Evolutionary conservation across 2,797 vertebrate genomes (phyloP).

Genomic region (Eospalax fontanierii): DNA sequence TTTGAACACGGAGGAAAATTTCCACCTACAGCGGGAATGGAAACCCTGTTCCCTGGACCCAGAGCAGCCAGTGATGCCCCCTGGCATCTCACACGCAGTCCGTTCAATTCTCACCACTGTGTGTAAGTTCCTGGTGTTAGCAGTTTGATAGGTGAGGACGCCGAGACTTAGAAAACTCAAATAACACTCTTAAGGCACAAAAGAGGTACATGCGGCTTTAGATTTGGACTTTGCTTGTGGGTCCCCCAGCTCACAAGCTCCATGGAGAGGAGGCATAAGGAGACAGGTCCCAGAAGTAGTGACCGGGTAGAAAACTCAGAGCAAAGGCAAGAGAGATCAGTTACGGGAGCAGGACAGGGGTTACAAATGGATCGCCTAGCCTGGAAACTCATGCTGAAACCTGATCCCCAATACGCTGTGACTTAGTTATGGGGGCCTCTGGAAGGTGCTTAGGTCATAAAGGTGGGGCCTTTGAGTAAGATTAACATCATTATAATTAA

Average conservation of each 20-base stretch:
- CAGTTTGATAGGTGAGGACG: neutral
- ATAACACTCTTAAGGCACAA: neutral
- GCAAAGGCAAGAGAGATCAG: no score
- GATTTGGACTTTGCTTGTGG: neutral
- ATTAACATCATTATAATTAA: neutral
- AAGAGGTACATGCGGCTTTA: fast-evolving
- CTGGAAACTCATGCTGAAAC: neutral
- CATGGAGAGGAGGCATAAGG: neutral
- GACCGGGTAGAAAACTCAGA: neutral
- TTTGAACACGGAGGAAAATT: neutral
- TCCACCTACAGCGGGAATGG: fast-evolving
- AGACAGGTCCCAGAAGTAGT: neutral
- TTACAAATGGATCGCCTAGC: neutral
- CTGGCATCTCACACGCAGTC: fast-evolving
- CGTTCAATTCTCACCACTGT: fast-evolving
- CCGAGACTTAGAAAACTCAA: fast-evolving
- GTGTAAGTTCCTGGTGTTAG: neutral
- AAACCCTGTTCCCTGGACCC: fast-evolving
- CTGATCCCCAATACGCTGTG: no score
- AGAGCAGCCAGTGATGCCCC: neutral
- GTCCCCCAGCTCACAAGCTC: neutral
- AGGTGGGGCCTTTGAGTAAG: no score
- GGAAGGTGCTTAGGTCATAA: neutral
- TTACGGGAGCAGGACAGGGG: fast-evolving
- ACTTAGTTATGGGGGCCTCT: neutral